Percentiles rank a stretch among this genome's conserved stretches.
These are phyloP conservation scores for Acipenser ruthenus DNA, from an alignment of 2,797 vertebrate species.

Conservation along the genomic window DNA sequence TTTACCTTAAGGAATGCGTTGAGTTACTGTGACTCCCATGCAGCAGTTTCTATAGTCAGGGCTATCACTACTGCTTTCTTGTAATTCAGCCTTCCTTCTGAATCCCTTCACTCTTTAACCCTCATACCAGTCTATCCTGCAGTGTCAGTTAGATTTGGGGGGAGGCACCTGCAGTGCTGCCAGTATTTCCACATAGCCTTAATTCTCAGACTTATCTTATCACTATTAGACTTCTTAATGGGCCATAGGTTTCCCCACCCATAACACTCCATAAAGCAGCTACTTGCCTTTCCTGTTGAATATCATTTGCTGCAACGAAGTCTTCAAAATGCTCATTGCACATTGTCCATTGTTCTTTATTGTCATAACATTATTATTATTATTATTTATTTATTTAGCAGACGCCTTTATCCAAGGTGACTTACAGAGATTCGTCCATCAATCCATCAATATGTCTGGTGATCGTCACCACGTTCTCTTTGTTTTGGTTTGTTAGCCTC, in stretches of 20 bases:
- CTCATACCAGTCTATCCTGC: too few relatives aligned
- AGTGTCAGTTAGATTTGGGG: neutral
- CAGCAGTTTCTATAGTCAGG: neutral
- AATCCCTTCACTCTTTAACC: too few relatives aligned
- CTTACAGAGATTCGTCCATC: too few relatives aligned
- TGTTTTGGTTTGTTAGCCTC: too few relatives aligned
- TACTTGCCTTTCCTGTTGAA: neutral
- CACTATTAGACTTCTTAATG: neutral
- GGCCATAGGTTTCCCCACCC: neutral
- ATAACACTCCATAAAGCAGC: neutral
- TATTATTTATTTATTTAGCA: too few relatives aligned
- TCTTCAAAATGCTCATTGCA: neutral
- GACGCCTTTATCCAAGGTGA: too few relatives aligned
- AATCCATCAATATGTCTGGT: neutral
- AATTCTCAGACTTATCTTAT: neutral
- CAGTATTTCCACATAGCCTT: neutral
- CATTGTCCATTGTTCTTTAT: neutral
- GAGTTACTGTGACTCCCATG: neutral
- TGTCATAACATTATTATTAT: neutral
- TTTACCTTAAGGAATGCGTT: neutral
- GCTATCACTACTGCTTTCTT: neutral
- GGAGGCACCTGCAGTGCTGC: neutral
- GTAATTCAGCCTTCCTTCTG: too few relatives aligned
- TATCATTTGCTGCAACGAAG: neutral
- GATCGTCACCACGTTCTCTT: neutral